Evolutionary conservation across 1,140 invertebrate species (phyloP), one percentile per base, ranked within the genome.

Genomic region (Himalopsyche phryganea): DNA sequence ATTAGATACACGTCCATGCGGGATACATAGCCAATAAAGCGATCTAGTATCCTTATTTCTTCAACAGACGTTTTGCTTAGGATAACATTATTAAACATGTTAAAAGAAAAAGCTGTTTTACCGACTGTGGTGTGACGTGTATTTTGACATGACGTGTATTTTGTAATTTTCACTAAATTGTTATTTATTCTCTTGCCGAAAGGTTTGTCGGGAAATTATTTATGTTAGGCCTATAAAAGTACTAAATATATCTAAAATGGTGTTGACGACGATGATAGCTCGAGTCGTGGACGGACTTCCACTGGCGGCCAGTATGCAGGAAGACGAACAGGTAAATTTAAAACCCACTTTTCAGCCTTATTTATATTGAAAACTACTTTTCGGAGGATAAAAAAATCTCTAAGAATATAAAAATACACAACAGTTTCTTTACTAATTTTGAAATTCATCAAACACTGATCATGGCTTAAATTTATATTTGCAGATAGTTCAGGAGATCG

Each of bases 191-290:
- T 13, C 14, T 40, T 13, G 4, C 38, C 33, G 20, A 23, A 19
- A 11, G n/a, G 28, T 44, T 40, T 17, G 5, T 50, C 46, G 15
- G 14, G 6, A 7, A 49, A 6, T 23, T 28, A 23, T 40, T 56
- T n/a, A 40, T 47, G 36, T 56, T 15, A 5, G 35, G 46, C 32
- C 33, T 28, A 18, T 50, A 32, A 42, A 50, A n/a, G 38, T 10
- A 28, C 11, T 33, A 17, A 50, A 50, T 61, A 50, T 46, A 18
- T 14, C 40, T 17, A 61, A 90, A 71, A 98, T 98, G 95, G 91
- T 98, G 67, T 73, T 98, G 63, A 85, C 98, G 78, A 98, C 96
- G 58, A 95, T 98, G 90, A 97, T 99, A 69, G 96, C 94, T 2
- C 81, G 97, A 62, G 85, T 98, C 61, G 84, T 87, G 56, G 97